A percentile compares a stretch with the other conserved stretches of the same genome.
These are phyloP conservation scores for Dolichoris vasculosae DNA, from an alignment of 1,140 invertebrate genomes.

Conservation along the genomic window DNA sequence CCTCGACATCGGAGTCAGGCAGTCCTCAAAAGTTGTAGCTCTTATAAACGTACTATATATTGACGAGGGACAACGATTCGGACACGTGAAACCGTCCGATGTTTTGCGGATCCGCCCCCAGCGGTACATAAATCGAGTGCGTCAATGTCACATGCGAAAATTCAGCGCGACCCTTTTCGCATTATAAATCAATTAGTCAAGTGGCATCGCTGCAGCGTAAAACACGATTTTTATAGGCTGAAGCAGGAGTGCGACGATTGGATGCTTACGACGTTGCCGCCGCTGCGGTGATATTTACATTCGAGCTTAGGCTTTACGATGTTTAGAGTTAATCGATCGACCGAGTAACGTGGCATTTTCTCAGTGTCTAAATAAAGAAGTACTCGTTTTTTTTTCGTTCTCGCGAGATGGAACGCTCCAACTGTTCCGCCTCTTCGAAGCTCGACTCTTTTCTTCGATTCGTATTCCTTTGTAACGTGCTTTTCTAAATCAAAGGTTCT, in stretches of 20 bases:
- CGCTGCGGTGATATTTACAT: neutral
- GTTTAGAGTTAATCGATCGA: constrained; percentile 10
- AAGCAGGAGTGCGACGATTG: neutral
- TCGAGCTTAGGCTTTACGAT: neutral
- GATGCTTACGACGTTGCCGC: neutral
- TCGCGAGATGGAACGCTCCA: too few species aligned
- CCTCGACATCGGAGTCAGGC: constrained; percentile 19
- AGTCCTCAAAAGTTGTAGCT: constrained; percentile 19
- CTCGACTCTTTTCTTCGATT: too few species aligned
- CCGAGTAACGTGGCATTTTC: neutral
- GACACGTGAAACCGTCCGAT: constrained; percentile 12
- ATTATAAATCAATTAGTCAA: constrained; percentile 45
- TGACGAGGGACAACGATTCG: constrained; percentile 23
- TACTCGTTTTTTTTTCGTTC: neutral
- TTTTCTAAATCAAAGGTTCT: too few species aligned
- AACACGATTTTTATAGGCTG: constrained; percentile 39
- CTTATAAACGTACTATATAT: constrained; percentile 20
- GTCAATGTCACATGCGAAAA: constrained; percentile 24
- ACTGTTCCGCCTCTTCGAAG: too few species aligned
- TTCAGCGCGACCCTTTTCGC: neutral
- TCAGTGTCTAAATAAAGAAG: neutral
- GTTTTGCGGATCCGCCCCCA: constrained; percentile 3
- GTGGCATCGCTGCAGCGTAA: constrained; percentile 25
- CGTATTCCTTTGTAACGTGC: too few species aligned
- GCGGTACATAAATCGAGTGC: neutral